Percentiles rank a stretch among this genome's conserved stretches.
Evolutionary conservation across 2,888 invertebrate species (phyloP).

Genomic region (Drosophila tanythrix): DNA sequence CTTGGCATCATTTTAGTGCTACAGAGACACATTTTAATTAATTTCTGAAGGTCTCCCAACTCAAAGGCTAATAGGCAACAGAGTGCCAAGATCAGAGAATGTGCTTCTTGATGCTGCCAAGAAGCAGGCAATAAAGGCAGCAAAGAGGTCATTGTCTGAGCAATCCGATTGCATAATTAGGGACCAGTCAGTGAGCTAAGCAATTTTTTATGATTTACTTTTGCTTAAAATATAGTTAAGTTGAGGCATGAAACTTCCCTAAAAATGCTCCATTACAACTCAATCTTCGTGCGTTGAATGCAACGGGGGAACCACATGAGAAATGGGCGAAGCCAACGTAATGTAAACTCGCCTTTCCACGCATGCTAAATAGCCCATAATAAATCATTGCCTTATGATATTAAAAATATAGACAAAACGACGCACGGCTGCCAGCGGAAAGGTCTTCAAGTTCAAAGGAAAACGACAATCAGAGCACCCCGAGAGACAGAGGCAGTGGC

Average conservation of each 20-base stretch:
- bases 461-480: slow-evolving; percentile 64
- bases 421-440: slow-evolving; percentile 42
- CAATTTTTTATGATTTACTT: not conserved
- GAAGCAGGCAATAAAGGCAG: not conserved
- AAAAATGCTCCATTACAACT: slow-evolving; percentile 19
- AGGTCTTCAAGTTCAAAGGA: slow-evolving; percentile 63
- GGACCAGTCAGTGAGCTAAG: not conserved
- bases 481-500: slow-evolving; percentile 5
- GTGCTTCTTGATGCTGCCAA: slow-evolving; percentile 27
- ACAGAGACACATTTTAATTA: slow-evolving; percentile 66
- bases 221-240: not conserved
- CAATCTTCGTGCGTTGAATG: slow-evolving; percentile 17
- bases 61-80: slow-evolving; percentile 45
- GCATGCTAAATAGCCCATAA: slow-evolving; percentile 52
- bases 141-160: slow-evolving; percentile 1
- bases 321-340: slow-evolving; percentile 25
- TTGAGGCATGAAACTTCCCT: not conserved
- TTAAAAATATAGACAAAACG: slow-evolving; percentile 34
- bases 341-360: slow-evolving; percentile 12
- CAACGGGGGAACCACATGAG: slow-evolving; percentile 19
- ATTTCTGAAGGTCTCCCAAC: slow-evolving; percentile 30
- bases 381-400: slow-evolving; percentile 64
- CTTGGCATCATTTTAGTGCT: slow-evolving; percentile 56
- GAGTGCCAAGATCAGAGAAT: slow-evolving; percentile 58
- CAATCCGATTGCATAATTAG: not conserved